Conservation (phyloP, 2,888 invertebrate genomes). For the Dynastes hyllus region DNA sequence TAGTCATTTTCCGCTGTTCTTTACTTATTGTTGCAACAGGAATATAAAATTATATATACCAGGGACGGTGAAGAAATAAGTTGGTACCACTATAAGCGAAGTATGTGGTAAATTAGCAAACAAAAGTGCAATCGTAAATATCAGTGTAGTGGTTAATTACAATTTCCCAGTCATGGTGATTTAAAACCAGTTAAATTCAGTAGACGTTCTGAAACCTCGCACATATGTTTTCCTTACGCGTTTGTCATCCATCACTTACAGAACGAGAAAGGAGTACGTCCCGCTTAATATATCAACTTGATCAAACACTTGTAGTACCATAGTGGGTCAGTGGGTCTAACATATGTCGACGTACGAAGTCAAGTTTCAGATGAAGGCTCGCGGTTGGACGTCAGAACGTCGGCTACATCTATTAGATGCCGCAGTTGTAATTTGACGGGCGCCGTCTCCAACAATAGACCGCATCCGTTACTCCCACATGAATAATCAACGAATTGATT, state of each 20-base stretch:
- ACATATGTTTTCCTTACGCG: slow-evolving; percentile 10
- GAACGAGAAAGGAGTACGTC: slow-evolving; percentile 9
- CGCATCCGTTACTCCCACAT: background rate
- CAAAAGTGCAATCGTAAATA: too few species aligned
- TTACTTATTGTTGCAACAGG: too few species aligned
- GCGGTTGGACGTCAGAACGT: slow-evolving; percentile 23
- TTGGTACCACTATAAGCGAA: too few species aligned
- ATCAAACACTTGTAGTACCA: slow-evolving; percentile 16
- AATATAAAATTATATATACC: too few species aligned
- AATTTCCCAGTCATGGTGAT: too few species aligned
- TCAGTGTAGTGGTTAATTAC: too few species aligned
- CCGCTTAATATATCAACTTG: slow-evolving; percentile 19
- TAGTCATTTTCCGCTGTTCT: too few species aligned
- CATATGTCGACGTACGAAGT: slow-evolving; percentile 12
- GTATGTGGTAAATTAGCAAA: too few species aligned
- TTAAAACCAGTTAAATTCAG: too few species aligned
- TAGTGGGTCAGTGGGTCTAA: slow-evolving; percentile 24
- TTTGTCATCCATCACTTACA: slow-evolving; percentile 13
- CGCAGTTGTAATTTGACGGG: slow-evolving; percentile 16
- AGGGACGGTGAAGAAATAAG: too few species aligned
- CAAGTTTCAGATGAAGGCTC: slow-evolving; percentile 17
- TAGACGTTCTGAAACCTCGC: too few species aligned
- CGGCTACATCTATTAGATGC: slow-evolving; percentile 7
- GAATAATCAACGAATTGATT: slow-evolving; percentile 3
- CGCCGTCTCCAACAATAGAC: slow-evolving; percentile 9